phyloP scores from a whole-genome alignment of 2,113 vertebrate genomes.

The Merops nubicus region DNA sequence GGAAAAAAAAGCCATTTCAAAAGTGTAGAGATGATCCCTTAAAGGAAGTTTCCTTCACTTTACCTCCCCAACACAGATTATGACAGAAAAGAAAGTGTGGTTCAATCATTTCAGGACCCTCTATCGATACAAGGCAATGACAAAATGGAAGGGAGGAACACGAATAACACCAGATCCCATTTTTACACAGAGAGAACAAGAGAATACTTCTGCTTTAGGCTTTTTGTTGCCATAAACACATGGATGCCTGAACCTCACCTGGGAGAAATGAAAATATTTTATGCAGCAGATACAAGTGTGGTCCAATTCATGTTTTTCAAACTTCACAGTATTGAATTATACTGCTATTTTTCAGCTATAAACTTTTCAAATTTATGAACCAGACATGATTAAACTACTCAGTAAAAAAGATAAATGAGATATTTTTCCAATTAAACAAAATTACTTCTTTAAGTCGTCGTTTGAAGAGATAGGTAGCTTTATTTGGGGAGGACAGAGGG shows the following conservation, averaged over 20 bases:
- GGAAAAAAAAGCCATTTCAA: background rate
- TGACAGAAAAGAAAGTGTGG: background rate
- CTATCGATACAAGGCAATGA: background rate
- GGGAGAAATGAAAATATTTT: background rate
- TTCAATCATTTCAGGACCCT: background rate
- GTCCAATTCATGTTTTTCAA: background rate
- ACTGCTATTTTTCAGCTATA: background rate
- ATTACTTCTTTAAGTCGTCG: background rate
- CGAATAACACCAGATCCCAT: background rate
- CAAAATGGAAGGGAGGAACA: background rate
- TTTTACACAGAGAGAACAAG: background rate
- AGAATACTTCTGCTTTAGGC: background rate
- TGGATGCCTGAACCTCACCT: background rate
- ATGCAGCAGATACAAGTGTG: background rate
- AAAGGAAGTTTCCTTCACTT: background rate
- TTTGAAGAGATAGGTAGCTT: background rate
- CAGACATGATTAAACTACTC: background rate
- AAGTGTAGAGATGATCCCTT: background rate
- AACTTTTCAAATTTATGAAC: conserved; percentile 20
- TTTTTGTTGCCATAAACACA: background rate
- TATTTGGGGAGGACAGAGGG: background rate
- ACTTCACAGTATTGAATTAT: background rate
- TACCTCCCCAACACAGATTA: background rate
- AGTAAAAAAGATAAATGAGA: background rate
- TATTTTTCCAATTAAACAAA: conserved; percentile 51